A percentile compares a stretch with the other conserved stretches of the same genome.
These are phyloP conservation scores for Macrotrachela quadricornifera DNA, from an alignment of 1,140 invertebrate genomes.

Conservation along the genomic window DNA sequence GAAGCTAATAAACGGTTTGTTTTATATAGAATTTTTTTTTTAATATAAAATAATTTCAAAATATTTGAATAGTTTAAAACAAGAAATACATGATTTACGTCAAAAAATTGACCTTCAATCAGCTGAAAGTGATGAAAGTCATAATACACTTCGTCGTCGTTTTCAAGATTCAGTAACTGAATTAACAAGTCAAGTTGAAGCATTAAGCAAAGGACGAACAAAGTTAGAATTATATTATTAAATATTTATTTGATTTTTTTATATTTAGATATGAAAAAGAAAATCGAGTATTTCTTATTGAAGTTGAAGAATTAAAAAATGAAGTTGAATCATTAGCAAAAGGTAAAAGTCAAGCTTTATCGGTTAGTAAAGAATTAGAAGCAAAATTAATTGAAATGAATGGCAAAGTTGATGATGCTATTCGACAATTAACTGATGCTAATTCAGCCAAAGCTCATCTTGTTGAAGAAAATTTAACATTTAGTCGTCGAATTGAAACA, in stretches of 20 bases:
- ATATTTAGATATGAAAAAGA: conserved; percentile 6
- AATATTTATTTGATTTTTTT: background rate
- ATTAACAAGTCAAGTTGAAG: conserved; percentile 3
- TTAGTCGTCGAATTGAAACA: background rate
- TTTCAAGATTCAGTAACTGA: conserved; percentile 7
- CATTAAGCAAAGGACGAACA: background rate
- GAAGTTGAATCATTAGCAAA: background rate
- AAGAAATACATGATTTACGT: conserved; percentile 5
- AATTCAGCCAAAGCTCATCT: conserved; percentile 2
- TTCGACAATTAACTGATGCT: conserved; percentile 2
- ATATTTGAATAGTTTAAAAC: background rate
- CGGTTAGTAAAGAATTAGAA: conserved; percentile 1
- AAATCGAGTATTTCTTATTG: conserved; percentile 1
- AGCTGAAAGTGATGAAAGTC: conserved; percentile 4
- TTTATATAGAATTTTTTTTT: too few relatives aligned
- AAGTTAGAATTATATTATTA: background rate
- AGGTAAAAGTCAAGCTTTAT: conserved; percentile 1
- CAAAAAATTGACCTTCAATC: background rate
- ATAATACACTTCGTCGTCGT: background rate
- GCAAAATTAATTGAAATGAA: background rate
- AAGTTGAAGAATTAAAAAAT: conserved; percentile 6
- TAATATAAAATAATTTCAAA: too few relatives aligned
- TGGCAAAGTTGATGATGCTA: conserved; percentile 1
- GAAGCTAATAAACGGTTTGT: too few relatives aligned
- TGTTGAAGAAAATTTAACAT: conserved; percentile 2